Evolutionary conservation across 2,888 invertebrate genomes (phyloP).

Genomic region (Lysandra coridon): DNA sequence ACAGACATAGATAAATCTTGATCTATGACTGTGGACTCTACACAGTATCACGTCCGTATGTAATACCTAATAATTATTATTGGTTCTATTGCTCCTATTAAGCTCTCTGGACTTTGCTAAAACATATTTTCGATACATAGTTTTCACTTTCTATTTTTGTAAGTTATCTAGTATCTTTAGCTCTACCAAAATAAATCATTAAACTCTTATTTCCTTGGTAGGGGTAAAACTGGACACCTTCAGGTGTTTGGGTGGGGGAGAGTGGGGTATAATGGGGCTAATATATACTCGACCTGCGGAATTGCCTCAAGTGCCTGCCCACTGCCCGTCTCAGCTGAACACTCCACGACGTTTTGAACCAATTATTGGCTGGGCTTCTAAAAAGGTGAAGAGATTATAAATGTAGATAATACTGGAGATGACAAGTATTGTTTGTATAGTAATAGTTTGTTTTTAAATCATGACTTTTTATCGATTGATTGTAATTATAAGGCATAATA

Average conservation of each 20-base stretch:
- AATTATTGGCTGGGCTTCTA: neutral
- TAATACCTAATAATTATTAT: too few relatives aligned
- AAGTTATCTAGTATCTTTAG: too few relatives aligned
- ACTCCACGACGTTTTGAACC: constrained; percentile 3
- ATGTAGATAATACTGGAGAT: neutral
- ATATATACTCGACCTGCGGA: constrained; percentile 58
- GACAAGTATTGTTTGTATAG: neutral
- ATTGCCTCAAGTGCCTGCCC: constrained; percentile 64
- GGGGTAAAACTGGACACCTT: constrained; percentile 52
- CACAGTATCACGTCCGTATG: too few relatives aligned
- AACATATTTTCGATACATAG: too few relatives aligned
- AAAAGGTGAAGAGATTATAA: neutral
- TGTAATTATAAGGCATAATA: too few relatives aligned
- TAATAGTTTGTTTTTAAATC: neutral
- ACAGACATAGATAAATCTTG: too few relatives aligned
- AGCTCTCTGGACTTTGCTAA: too few relatives aligned
- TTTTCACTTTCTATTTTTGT: too few relatives aligned
- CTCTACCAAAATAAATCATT: neutral
- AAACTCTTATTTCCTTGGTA: constrained; percentile 48
- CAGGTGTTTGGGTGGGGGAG: constrained; percentile 65
- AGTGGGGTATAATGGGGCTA: constrained; percentile 54
- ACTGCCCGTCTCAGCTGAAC: constrained; percentile 42
- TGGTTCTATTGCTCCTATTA: too few relatives aligned
- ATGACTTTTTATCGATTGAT: too few relatives aligned
- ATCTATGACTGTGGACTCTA: too few relatives aligned